Evolutionary conservation across 2,888 invertebrate species (phyloP).

Genomic region (Agonopterix alstromeriana): DNA sequence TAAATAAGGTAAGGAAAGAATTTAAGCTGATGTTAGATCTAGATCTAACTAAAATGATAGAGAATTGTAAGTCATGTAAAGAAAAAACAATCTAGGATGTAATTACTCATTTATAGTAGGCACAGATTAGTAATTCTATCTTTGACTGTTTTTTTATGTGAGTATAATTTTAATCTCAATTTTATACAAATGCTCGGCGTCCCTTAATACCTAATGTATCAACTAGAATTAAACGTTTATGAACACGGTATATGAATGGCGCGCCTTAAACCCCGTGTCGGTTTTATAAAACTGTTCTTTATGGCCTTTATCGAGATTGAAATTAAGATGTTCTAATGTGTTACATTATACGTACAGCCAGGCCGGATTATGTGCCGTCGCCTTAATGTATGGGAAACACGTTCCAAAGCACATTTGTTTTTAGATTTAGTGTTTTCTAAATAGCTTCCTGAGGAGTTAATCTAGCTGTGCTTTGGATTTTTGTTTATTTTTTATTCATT

Average conservation of each 20-base stretch:
- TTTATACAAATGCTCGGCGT: no score
- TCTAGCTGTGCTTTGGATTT: constrained; percentile 3
- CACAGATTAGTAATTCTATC: no score
- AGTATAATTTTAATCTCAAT: no score
- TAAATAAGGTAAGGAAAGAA: no score
- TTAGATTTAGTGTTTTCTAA: constrained; percentile 16
- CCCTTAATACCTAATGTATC: no score
- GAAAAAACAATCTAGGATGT: no score
- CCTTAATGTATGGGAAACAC: constrained; percentile 19
- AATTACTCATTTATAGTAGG: no score
- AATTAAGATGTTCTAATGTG: constrained; percentile 66
- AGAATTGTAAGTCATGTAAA: no score
- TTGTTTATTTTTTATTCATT: background rate
- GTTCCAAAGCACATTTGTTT: constrained; percentile 5
- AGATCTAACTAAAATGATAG: no score
- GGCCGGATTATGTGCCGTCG: constrained; percentile 14
- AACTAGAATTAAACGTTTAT: no score
- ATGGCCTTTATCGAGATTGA: constrained; percentile 62
- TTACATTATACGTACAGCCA: constrained; percentile 21
- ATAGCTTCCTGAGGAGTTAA: constrained; percentile 24
- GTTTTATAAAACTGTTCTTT: constrained; percentile 58
- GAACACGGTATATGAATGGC: constrained; percentile 6
- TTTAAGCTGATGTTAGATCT: no score
- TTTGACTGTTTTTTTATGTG: no score
- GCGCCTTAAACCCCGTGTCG: constrained; percentile 30